phyloP scores from a whole-genome alignment of 2,113 vertebrate genomes.

The Phaethornis superciliosus region DNA sequence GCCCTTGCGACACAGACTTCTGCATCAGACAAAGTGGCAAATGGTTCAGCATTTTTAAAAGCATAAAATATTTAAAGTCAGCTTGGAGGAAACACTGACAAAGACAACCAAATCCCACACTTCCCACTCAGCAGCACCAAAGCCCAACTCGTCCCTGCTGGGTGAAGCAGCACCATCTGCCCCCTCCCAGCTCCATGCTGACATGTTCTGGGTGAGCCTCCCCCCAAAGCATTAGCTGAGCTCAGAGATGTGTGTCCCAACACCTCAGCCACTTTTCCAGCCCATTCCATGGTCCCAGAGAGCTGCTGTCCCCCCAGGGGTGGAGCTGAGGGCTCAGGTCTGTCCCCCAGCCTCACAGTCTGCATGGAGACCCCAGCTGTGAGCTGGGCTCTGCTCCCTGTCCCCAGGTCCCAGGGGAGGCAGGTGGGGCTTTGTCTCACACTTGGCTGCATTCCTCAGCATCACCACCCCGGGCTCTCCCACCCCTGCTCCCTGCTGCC shows the following conservation, averaged over 20 bases:
- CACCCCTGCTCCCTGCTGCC: not conserved
- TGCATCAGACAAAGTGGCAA: not conserved
- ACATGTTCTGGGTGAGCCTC: fast-evolving
- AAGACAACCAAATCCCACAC: fast-evolving
- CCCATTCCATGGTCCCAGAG: fast-evolving
- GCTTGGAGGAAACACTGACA: not conserved
- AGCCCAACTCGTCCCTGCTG: fast-evolving
- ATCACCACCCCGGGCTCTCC: not conserved
- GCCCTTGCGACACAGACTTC: not conserved
- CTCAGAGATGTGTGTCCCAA: fast-evolving
- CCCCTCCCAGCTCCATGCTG: not conserved
- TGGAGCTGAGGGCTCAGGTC: not conserved
- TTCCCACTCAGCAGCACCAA: not conserved
- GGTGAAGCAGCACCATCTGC: not conserved
- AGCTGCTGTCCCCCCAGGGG: no score
- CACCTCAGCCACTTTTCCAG: not conserved
- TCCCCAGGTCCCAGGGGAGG: fast-evolving
- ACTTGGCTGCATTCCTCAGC: not conserved
- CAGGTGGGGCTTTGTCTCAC: not conserved
- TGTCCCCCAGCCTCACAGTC: no score
- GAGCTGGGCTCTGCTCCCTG: not conserved
- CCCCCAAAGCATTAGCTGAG: not conserved
- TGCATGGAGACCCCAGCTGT: not conserved
- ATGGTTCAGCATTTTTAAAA: not conserved
- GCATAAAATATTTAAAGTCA: not conserved